These are phyloP conservation scores for Albula glossodonta DNA, from an alignment of 2,113 vertebrate species.

Conservation along the genomic window DNA sequence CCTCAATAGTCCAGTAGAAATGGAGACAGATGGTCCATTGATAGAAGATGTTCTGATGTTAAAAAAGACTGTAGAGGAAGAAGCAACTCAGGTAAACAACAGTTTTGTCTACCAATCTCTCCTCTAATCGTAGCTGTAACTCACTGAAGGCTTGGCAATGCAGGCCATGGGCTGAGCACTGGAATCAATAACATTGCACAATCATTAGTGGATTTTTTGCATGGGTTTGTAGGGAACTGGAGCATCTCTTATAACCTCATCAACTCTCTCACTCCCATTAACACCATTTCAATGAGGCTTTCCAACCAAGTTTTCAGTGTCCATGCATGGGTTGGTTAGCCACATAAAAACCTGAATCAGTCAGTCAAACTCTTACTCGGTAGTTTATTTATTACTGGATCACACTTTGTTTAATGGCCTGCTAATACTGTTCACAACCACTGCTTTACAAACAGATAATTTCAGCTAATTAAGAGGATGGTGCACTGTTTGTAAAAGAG, in stretches of 20 bases:
- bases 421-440: neutral
- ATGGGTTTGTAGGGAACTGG: neutral
- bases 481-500: neutral
- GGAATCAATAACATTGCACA: constrained; percentile 26
- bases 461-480: neutral
- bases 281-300: neutral
- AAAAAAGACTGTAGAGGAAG: constrained; percentile 84
- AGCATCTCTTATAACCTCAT: neutral
- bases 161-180: constrained; percentile 22
- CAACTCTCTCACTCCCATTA: constrained; percentile 8
- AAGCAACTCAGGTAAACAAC: constrained; percentile 82
- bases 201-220: constrained; percentile 12
- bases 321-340: neutral
- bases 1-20: constrained; percentile 82
- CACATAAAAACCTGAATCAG: neutral
- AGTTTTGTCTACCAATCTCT: constrained; percentile 26
- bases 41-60: constrained; percentile 86
- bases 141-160: constrained; percentile 19
- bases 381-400: neutral
- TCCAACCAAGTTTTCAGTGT: neutral
- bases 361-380: neutral
- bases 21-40: constrained; percentile 90
- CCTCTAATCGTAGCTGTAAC: constrained; percentile 17
- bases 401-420: constrained; percentile 4
- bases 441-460: neutral